Evolutionary conservation across 2,888 invertebrate species (phyloP), one percentile per base, ranked within the genome.

Genomic region (Gandaritis pyraliata): DNA sequence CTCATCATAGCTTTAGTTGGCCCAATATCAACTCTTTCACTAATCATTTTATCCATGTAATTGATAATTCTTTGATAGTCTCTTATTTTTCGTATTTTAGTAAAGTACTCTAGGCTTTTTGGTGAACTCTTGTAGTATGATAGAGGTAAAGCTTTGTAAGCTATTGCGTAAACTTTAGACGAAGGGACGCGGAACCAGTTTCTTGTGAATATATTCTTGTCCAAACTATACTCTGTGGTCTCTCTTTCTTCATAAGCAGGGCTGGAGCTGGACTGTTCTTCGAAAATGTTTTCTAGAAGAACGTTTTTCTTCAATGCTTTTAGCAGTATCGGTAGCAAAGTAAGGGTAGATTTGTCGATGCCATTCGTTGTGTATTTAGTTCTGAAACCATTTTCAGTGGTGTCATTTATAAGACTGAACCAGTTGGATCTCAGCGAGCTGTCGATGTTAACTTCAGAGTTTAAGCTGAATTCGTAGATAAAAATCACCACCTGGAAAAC

Each of bases 41-140:
- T 82, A 16, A 85, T 80, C 84, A 88, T 88, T 77, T 87, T 88
- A 61, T 88, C 82, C 1, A 90, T 76, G 67, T 87, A 88, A 51
- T 84, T 83, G 55, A 85, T 72, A n/a, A 87, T 79, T 70, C 85
- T 80, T 68, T 87, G 75, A 59, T 88, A 85, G 51, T 88, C 83
- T 70, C 84, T 84, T 33, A 85, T 81, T 71, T 89, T 87, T 66
- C 83, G 82, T 29, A 80, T 76, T 75, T 83, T 90, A 6, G 75
- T 78, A 13, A 89, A 84, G 60, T 86, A 86, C 12, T 93, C 90
- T 3, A 86, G 80, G 12, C 85, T 80, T 38, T 84, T 83, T 2
- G 76, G 76, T 18, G 83, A 78, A 52, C 70, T 80, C 71, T 79
- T 85, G 58, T 78, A 78, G 15, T 79, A 76, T 1, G 80, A 66